These are phyloP conservation scores for Hydroisotoma schaefferi DNA, from an alignment of 2,888 invertebrate genomes.

Conservation along the genomic window DNA sequence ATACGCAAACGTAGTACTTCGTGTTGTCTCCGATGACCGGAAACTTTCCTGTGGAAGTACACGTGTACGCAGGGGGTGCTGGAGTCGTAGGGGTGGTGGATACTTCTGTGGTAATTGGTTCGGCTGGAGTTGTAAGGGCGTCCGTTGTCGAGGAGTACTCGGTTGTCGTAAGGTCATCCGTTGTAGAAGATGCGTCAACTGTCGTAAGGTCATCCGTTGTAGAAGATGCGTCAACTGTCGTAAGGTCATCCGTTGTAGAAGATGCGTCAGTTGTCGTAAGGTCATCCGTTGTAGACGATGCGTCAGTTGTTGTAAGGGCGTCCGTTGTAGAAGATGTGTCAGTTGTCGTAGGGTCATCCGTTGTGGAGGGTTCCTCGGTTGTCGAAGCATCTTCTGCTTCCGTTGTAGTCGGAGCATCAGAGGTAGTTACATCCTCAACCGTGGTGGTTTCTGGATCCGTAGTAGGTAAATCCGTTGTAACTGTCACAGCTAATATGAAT, in stretches of 20 bases:
- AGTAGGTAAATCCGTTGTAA: background rate
- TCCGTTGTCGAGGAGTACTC: background rate
- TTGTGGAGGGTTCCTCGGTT: background rate
- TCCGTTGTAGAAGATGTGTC: background rate
- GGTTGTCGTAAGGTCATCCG: slow-evolving; percentile 2
- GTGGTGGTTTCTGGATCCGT: background rate
- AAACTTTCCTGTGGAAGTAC: slow-evolving; percentile 19
- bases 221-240: too few species aligned
- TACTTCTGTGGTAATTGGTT: slow-evolving; percentile 1
- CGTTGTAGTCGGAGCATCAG: background rate
- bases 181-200: background rate
- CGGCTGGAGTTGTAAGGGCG: background rate
- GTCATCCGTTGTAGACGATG: background rate
- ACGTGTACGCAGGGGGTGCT: slow-evolving; percentile 14
- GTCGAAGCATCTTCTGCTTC: background rate
- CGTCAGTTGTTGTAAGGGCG: background rate
- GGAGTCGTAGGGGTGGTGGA: background rate
- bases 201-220: too few species aligned
- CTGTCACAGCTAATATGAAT: background rate
- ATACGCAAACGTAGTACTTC: slow-evolving; percentile 29
- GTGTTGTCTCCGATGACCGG: slow-evolving; percentile 17
- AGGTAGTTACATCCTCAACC: background rate
- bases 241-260: too few species aligned
- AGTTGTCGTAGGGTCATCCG: background rate
- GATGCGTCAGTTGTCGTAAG: too few species aligned